Base-by-base conservation (phyloP, 35 echinoderm and acorn worm genomes). In the Ophioderma brevispina region DNA sequence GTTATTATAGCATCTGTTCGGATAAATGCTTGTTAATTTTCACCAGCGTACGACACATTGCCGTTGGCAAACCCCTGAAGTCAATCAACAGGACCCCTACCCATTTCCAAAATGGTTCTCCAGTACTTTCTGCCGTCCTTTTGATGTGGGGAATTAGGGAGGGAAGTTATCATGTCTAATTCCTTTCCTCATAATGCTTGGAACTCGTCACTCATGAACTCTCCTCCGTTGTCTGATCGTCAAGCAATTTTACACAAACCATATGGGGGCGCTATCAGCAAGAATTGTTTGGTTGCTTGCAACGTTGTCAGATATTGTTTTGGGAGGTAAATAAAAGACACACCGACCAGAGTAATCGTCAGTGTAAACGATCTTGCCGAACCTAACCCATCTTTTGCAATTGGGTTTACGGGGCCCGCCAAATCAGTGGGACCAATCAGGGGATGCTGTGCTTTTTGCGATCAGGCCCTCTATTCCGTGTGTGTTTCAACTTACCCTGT, bases 311-410 rank as follows among this genome's bases (percentile, higher is more conserved):
- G 87, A 32, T 93, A 88, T 0, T 30, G 49, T 36, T 32, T 93
- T 11, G 88, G 32, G 35, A 93, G 88, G 35, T 88, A 88, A 23
- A 55, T 38, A n/a, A 39, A 93, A 87, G 18, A 82, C 56, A 11
- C 40, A 32, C n/a, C n/a, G n/a, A 30, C 92, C 92, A 1, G 86
- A 89, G 34, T 63, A 94, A 80, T 94, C 86, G 81, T 94, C 86
- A 13, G 46, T 84, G 36, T n/a, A n/a, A 89, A 94, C 18, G 41
- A 38, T 0, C 56, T 50, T 0, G 92, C 92, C 78, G 84, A 94
- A 38, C 85, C 84, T 40, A 85, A 94, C 0, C 52, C 75, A 17
- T 89, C 80, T 52, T 84, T 89, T 40, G 86, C 40, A 35, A 30
- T 38, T 1, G 52, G 55, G 38, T 43, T 63, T 13, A 94, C 85